Conservation (phyloP, 2,888 invertebrate species). For the Netelia inedita region DNA sequence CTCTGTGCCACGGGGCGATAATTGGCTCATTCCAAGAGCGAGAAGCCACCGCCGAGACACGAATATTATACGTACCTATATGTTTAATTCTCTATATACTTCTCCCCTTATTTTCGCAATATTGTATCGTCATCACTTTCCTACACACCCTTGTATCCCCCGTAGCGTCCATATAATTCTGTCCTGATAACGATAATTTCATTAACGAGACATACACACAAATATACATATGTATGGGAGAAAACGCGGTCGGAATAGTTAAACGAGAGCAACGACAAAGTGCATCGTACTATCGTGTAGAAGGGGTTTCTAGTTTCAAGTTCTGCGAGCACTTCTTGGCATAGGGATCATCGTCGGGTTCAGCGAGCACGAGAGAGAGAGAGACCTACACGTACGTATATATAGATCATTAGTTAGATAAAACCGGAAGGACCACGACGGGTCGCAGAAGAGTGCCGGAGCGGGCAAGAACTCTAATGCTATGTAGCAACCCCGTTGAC, state of each 20-base stretch:
- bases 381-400: slow-evolving; percentile 12
- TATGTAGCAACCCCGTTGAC: slow-evolving; percentile 13
- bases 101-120: not conserved
- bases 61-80: slow-evolving; percentile 23
- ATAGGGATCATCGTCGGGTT: slow-evolving; percentile 26
- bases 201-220: slow-evolving; percentile 40
- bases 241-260: not conserved
- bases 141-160: slow-evolving; percentile 12
- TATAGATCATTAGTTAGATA: slow-evolving; percentile 52
- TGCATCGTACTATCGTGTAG: slow-evolving; percentile 4
- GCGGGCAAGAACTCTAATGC: slow-evolving; percentile 31
- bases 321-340: slow-evolving; percentile 27
- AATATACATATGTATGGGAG: not conserved
- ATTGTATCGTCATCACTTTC: slow-evolving; percentile 29
- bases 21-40: slow-evolving; percentile 67
- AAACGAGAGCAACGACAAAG: slow-evolving; percentile 29
- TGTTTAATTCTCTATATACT: slow-evolving; percentile 6
- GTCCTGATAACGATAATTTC: slow-evolving; percentile 51
- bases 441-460: slow-evolving; percentile 32
- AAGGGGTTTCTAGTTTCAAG: not conserved
- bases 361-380: not conserved
- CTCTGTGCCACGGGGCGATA: slow-evolving; percentile 63
- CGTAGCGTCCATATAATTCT: slow-evolving; percentile 28
- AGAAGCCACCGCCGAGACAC: slow-evolving; percentile 28
- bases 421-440: slow-evolving; percentile 59